These are phyloP conservation scores for Himalopsyche phryganea DNA, from an alignment of 1,140 invertebrate genomes.

Conservation along the genomic window DNA sequence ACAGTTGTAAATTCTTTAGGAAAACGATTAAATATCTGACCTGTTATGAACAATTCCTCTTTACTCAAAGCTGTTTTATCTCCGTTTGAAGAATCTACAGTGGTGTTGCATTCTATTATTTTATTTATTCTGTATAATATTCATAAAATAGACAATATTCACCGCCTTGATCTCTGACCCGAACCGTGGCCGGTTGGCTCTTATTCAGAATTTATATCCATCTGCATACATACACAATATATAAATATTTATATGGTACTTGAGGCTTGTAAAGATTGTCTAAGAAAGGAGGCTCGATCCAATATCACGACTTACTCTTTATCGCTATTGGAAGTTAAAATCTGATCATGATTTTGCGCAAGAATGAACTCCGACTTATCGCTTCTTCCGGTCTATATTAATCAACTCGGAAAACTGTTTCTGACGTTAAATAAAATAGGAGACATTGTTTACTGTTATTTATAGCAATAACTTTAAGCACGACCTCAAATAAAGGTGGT, in stretches of 20 bases:
- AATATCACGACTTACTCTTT: constrained; percentile 26
- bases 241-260: constrained; percentile 27
- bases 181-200: constrained; percentile 22
- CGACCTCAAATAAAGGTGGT: too few species aligned
- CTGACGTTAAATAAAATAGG: not conserved
- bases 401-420: not conserved
- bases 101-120: not conserved
- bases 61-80: too few species aligned
- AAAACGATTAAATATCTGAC: too few species aligned
- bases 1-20: too few species aligned
- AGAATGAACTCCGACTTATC: constrained; percentile 15
- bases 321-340: constrained; percentile 18
- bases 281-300: constrained; percentile 16
- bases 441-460: too few species aligned
- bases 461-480: too few species aligned
- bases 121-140: constrained; percentile 26
- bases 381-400: not conserved
- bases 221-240: constrained; percentile 25
- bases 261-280: constrained; percentile 14
- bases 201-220: constrained; percentile 23
- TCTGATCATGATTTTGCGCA: constrained; percentile 29
- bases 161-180: constrained; percentile 31
- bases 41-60: too few species aligned
- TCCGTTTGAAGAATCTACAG: constrained; percentile 4
- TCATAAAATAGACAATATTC: constrained; percentile 34